These are phyloP conservation scores for Heliconius eleuchia DNA, from an alignment of 1,140 invertebrate genomes.

Conservation along the genomic window DNA sequence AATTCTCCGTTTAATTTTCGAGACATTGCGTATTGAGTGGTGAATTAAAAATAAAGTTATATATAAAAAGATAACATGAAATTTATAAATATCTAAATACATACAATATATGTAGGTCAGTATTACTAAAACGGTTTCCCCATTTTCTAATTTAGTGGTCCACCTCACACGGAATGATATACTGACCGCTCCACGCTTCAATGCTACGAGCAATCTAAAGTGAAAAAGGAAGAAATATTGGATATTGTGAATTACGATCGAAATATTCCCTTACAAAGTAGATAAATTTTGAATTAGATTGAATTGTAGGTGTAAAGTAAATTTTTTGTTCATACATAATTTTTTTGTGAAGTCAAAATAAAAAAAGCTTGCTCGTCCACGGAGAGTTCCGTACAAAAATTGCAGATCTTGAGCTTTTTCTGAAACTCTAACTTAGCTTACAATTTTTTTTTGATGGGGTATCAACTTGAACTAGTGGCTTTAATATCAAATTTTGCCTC, in stretches of 20 bases:
- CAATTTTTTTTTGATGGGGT: fast-evolving
- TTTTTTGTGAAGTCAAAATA: too few relatives aligned
- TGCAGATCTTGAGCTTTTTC: too few relatives aligned
- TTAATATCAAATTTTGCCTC: too few relatives aligned
- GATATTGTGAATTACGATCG: conserved; percentile 14
- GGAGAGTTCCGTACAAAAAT: too few relatives aligned
- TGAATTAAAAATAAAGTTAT: too few relatives aligned
- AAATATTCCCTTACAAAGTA: background rate
- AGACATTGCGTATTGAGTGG: too few relatives aligned
- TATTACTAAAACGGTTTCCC: conserved; percentile 14
- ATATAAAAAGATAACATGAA: background rate
- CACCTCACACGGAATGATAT: conserved; percentile 21
- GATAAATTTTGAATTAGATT: background rate
- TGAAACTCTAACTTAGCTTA: too few relatives aligned
- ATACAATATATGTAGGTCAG: conserved; percentile 1
- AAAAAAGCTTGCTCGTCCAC: too few relatives aligned
- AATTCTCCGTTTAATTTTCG: too few relatives aligned
- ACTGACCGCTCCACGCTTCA: conserved; percentile 20
- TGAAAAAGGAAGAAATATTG: conserved; percentile 20
- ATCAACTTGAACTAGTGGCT: too few relatives aligned
- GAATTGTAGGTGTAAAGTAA: background rate
- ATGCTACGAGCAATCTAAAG: conserved; percentile 18
- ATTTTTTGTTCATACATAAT: too few relatives aligned
- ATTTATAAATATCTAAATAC: background rate
- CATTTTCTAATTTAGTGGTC: conserved; percentile 19